A percentile compares a stretch with the other conserved stretches of the same genome.
These are phyloP conservation scores for Calypte anna DNA, from an alignment of 2,113 vertebrate genomes.

Conservation along the genomic window DNA sequence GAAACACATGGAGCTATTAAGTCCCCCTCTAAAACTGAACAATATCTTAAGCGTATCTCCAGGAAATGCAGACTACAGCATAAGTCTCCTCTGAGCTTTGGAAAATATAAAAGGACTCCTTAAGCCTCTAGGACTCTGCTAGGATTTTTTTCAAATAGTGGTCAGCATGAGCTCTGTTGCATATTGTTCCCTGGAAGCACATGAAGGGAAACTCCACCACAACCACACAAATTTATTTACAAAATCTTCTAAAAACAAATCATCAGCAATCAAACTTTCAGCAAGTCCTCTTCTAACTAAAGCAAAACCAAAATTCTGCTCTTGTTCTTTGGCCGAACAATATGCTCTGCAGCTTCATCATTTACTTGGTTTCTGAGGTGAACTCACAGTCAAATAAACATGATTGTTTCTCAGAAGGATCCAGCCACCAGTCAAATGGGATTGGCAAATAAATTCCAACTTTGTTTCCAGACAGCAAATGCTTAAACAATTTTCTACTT, in stretches of 20 bases:
- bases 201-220: background rate
- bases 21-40: background rate
- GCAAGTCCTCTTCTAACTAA: background rate
- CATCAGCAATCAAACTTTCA: background rate
- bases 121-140: background rate
- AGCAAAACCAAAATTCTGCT: background rate
- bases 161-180: background rate
- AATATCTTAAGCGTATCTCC: background rate
- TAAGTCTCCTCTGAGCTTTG: background rate
- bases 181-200: background rate
- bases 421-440: background rate
- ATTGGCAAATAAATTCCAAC: background rate
- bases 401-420: background rate
- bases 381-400: background rate
- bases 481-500: background rate
- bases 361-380: background rate
- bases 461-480: background rate
- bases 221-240: fast-evolving
- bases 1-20: background rate
- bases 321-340: background rate
- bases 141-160: background rate
- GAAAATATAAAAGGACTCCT: background rate
- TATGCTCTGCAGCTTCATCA: background rate
- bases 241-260: background rate
- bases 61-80: background rate